Base-by-base conservation (phyloP, 2,797 vertebrate genomes). In the Sarcoramphus papa region DNA sequence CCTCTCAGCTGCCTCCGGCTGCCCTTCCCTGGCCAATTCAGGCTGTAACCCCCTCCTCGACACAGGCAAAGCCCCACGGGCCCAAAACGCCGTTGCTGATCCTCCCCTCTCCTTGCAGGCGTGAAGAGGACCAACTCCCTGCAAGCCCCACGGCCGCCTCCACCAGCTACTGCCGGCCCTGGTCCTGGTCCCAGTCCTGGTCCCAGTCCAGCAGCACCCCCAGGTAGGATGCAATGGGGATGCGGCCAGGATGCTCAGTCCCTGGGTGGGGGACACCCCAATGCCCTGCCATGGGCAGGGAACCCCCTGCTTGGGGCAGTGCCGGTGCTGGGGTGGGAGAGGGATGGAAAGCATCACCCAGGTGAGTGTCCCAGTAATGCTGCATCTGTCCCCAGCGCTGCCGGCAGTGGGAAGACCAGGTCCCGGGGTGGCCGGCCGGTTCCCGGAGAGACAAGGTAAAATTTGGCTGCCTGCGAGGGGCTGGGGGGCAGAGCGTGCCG, bases 41-140 rank as follows among this genome's bases (percentile, higher is more conserved):
- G 3, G 41, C 68, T 69, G 41, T 50, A 51, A 23, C 24, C 8
- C 13, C 4, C 9, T 21, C 35, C 23, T 28, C 8, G 3, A 31
- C 23, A 13, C 35, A 25, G 31, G 14, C 25, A 40, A 30, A 69
- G 6, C 35, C 35, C 35, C 24, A 2, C 2, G 7, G 10, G 43
- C 14, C 41, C 2, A 0, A 20, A 28, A 48, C 0, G 1, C 37
- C 6, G 0, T 6, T 30, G 23, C 65, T n/a, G 35, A 57, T 8
- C 7, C 9, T 40, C 8, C 28, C 5, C 27, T 69, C 25, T 53
- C 85, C 40, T 90, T 20, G 12, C 88, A 98, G 98, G 97, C 24
- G 92, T 97, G 94, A 98, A 98, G 96, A 97, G 98, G 40, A 98
- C 98, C 93, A 97, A 95, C 95, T 98, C 97, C 4, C 90, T 97